These are phyloP conservation scores for Physocephala rufipes DNA, from an alignment of 2,888 invertebrate species.

Conservation along the genomic window DNA sequence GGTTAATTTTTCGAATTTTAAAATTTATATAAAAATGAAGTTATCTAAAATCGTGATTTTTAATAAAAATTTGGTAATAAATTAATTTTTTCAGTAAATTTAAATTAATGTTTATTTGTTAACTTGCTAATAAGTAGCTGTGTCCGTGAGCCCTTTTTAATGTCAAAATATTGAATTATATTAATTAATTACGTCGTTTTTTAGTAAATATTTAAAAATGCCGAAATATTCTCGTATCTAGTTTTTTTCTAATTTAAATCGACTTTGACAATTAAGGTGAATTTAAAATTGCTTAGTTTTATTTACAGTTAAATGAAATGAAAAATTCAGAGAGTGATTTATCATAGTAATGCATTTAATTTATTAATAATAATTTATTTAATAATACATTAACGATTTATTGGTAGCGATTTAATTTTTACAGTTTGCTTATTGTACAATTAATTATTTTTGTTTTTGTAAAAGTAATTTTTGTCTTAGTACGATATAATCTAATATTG, in stretches of 20 bases:
- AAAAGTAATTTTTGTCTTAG: neutral
- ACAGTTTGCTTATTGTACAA: neutral
- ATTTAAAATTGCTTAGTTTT: neutral
- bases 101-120: no score
- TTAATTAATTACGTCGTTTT: no score
- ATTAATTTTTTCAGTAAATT: no score
- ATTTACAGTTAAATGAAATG: neutral
- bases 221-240: neutral
- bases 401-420: neutral
- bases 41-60: no score
- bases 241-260: neutral
- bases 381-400: neutral
- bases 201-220: no score
- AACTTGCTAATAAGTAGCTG: no score
- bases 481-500: constrained; percentile 34
- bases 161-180: no score
- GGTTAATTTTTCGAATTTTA: no score
- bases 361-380: neutral
- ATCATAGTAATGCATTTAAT: neutral
- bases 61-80: no score
- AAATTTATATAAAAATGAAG: no score
- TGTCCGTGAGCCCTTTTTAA: no score
- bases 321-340: no score
- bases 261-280: neutral
- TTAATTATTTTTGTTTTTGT: neutral